These are phyloP conservation scores for Nemopilema nomurai DNA, from an alignment of 30 jellyfish, hydroid and myxozoan species.

Conservation along the genomic window DNA sequence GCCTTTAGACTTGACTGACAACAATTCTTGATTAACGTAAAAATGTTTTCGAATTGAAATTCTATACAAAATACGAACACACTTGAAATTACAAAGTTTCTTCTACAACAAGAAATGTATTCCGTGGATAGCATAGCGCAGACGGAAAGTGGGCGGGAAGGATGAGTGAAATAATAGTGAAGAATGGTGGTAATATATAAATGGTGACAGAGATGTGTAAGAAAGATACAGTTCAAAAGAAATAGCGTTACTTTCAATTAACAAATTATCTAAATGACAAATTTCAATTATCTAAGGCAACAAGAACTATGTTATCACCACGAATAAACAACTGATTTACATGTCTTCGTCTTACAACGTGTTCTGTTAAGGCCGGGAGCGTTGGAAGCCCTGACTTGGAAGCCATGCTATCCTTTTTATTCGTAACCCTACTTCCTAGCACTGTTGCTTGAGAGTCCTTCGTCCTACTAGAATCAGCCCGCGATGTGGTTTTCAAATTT, in stretches of 20 bases:
- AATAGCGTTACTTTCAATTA: too few relatives aligned
- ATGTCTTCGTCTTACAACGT: constrained; percentile 66
- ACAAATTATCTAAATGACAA: neutral
- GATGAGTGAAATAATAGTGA: too few relatives aligned
- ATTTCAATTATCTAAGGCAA: constrained; percentile 60
- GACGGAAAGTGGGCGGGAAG: too few relatives aligned
- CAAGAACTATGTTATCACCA: constrained; percentile 91
- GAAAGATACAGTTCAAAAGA: neutral
- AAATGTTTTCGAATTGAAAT: too few relatives aligned
- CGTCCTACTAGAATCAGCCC: neutral
- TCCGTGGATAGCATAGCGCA: too few relatives aligned
- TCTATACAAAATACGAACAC: too few relatives aligned
- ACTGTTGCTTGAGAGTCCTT: neutral
- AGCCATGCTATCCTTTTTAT: neutral
- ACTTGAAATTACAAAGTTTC: too few relatives aligned
- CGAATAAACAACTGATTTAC: constrained; percentile 87
- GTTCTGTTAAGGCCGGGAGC: constrained; percentile 39
- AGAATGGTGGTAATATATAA: too few relatives aligned
- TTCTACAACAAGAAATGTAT: too few relatives aligned
- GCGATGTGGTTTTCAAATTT: neutral
- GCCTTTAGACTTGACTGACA: too few relatives aligned
- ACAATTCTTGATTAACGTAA: too few relatives aligned
- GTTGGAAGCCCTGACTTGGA: constrained; percentile 29
- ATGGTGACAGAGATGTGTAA: too few relatives aligned
- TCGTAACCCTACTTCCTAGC: neutral